Base-by-base conservation (phyloP, 2,888 invertebrate genomes). In the Bruchidius siliquastri region DNA sequence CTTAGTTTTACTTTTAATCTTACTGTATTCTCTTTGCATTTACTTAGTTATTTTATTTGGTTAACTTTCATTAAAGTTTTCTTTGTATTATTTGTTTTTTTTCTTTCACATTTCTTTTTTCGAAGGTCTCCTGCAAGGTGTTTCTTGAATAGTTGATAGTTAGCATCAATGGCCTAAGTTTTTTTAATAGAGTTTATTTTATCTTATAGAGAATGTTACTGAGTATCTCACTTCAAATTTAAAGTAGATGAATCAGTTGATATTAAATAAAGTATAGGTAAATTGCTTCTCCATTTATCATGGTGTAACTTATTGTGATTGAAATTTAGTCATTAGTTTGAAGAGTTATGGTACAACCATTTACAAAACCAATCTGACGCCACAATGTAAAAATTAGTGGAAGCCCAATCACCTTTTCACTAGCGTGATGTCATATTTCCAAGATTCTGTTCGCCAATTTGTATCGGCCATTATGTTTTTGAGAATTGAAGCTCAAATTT, bases 31-130 rank as follows among this genome's bases (percentile, higher is more conserved):
- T 77, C 22, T 68, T 68, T 80, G 79, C 80, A 81, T 82, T 81
- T 81, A 82, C 80, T 78, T 74, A 74, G 76, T 74, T 76, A 75
- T 79, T 78, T 79, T 78, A 78, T 79, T 81, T 80, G 79, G 74
- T 78, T 81, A 75, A 77, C 81, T 79, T 82, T 79, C 72, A 82
- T 81, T 82, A 82, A 83, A 81, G 76, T 81, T 81, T 83, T 81
- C 78, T 80, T 79, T 80, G 74, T 80, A 80, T 80, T 77, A 81
- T 80, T 80, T 79, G 81, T 80, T 77, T 71, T 75, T 79, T 80
- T 80, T 79, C 77, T 78, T 79, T 79, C 76, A 75, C 79, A 1
- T 13, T 4, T 49, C 49, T 73, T 77, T 77, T 77, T 67, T 75
- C 77, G 74, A 75, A 72, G 74, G 73, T 77, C 79, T 80, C 79